phyloP scores from a whole-genome alignment of 2,797 vertebrate genomes.

The Pempheris klunzingeri region DNA sequence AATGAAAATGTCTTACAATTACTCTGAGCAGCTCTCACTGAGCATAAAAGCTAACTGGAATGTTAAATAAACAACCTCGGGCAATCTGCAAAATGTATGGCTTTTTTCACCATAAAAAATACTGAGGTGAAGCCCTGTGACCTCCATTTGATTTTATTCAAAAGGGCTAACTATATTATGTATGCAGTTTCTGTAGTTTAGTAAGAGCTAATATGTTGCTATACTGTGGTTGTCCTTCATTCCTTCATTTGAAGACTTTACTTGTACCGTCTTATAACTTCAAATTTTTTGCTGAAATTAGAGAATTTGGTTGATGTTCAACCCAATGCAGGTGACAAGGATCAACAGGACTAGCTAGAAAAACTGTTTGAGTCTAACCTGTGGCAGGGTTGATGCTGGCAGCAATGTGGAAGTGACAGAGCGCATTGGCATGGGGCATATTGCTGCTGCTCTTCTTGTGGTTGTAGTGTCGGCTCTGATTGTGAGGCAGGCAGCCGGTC shows the following conservation, averaged over 20 bases:
- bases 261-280: not conserved
- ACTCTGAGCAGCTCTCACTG: conserved; percentile 24
- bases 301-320: not conserved
- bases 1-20: conserved; percentile 39
- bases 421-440: conserved; percentile 91
- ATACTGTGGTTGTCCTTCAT: not conserved
- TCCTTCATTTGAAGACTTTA: not conserved
- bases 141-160: conserved; percentile 30
- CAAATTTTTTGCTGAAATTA: not conserved
- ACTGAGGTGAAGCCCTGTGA: conserved; percentile 33
- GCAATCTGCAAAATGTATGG: conserved; percentile 32
- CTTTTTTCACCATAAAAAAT: conserved; percentile 25
- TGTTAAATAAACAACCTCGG: conserved; percentile 51
- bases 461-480: conserved; percentile 89
- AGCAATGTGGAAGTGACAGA: conserved; percentile 99
- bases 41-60: conserved; percentile 37
- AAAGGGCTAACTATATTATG: not conserved
- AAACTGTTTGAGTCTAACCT: conserved; percentile 80
- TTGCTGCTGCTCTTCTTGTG: conserved; percentile 85
- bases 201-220: not conserved
- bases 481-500: conserved; percentile 89
- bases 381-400: conserved; percentile 99
- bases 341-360: not conserved
- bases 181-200: not conserved
- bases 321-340: not conserved